Base-by-base conservation (phyloP, 1,140 invertebrate genomes). In the Drosophila auraria region DNA sequence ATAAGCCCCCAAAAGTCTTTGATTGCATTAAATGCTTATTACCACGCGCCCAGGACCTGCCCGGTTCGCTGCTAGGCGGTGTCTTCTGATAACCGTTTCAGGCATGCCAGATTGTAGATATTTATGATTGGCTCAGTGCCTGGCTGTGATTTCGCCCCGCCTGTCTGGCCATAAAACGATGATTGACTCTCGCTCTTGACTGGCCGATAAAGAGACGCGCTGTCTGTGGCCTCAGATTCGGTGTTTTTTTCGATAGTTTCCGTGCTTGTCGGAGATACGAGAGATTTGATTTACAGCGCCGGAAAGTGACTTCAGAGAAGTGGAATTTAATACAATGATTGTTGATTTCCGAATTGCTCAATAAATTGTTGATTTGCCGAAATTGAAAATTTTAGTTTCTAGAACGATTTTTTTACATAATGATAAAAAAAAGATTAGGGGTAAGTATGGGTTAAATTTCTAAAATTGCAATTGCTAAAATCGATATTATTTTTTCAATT, bases 151-250 rank as follows among this genome's bases (percentile, higher is more conserved):
- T 84, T 76, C 57, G 47, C 33, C 49, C 50, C 33, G 58, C 72
- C 64, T 84, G 81, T 77, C 77, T 54, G 64, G 62, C 82, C 64
- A 84, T 84, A 83, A 84, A 83, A 30, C 15, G 2, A 64, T 84
- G 82, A 83, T 83, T 80, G 77, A 83, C 75, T 83, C 66, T 65
- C 64, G 61, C 58, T 47, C 56, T 44, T 45, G 23, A 27, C 53
- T 49, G 65, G 20, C 47, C 66, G 80, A 82, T 82, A 82, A 64
- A 61, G 40, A 66, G 60, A 72, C 71, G 27, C 65, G 47, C 71
- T 71, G 81, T 83, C 77, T 83, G 65, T 59, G 70, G 27, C 58
- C 62, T 49, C 56, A 71, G 30, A 59, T 62, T 42, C 20, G 20
- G 20, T 60, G 3, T 14, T 20, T 56, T 69, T 63, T 54, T 30